A percentile compares a stretch with the other conserved stretches of the same genome.
These are phyloP conservation scores for Notamacropus eugenii DNA, from an alignment of 2,797 vertebrate genomes.

Conservation along the genomic window DNA sequence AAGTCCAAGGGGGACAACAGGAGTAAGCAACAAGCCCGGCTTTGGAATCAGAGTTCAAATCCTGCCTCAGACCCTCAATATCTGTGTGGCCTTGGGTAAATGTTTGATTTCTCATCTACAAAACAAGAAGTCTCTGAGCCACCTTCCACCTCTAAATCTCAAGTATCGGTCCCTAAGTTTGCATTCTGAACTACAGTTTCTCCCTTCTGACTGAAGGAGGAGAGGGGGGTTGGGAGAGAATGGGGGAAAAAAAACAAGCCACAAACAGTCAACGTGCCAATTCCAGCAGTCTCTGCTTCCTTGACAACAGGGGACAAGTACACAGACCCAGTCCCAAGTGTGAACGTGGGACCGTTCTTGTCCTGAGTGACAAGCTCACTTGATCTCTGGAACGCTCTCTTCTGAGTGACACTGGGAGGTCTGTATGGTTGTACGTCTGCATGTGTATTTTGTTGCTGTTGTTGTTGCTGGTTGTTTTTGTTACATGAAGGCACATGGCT, in stretches of 20 bases:
- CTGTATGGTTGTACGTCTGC: not conserved
- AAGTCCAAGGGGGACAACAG: too few species aligned
- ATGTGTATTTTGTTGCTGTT: not conserved
- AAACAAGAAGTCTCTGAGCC: not conserved
- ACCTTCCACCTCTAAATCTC: not conserved
- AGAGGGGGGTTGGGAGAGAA: not conserved
- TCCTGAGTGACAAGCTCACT: not conserved
- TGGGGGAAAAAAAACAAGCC: not conserved
- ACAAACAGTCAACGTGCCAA: not conserved
- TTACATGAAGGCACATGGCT: conserved; percentile 50
- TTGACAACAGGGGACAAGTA: not conserved
- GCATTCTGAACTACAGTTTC: not conserved
- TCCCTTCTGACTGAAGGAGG: not conserved
- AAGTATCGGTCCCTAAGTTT: not conserved
- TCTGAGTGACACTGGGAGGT: not conserved
- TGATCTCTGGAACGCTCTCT: not conserved
- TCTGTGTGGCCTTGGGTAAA: too few species aligned
- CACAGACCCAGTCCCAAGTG: not conserved
- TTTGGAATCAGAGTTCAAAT: not conserved
- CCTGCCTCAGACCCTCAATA: not conserved
- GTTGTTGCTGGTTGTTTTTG: conserved; percentile 22
- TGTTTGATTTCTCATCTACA: not conserved
- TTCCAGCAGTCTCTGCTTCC: not conserved
- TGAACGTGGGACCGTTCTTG: not conserved
- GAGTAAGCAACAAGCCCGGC: not conserved